Evolutionary conservation across 1,140 invertebrate species (phyloP), one percentile per base, ranked within the genome.

Genomic region (Drosophila bocqueti): DNA sequence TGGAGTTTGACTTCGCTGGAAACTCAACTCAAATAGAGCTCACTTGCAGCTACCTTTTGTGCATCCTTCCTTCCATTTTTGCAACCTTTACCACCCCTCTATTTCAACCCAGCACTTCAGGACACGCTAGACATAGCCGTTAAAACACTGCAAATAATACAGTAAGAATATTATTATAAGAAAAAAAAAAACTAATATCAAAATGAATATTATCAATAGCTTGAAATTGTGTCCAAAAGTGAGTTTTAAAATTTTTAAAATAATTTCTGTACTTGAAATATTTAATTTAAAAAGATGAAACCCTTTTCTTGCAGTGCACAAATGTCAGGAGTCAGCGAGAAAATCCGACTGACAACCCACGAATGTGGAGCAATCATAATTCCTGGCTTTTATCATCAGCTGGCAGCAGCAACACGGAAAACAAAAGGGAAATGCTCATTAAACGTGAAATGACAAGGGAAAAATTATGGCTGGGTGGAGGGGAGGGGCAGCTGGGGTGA

Each of bases 361-460:
- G 69, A 77, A 84, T 81, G 78, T 84, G 64, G 82, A 81, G 64
- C 83, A 85, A 87, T 83, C 83, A 87, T 79, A 85, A 87, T 72
- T 82, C 69, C 66, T 67, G 64, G 75, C 69, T 83, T 86, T 85
- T 86, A 86, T 87, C 79, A 63, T 77, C 64, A 61, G 57, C 34
- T 49, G 49, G 59, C 13, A 45, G 65, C 24, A 49, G 24, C 49
- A 58, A 60, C 59, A 63, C 58, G 64, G 64, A 57, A 75, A 52
- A 81, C 63, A 79, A 87, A 77, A 67, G 76, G 83, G 83, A 87
- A 83, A 83, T 83, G 83, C 80, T 87, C 76, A 87, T 89, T 87
- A 87, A 87, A 87, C 76, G 58, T 46, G 55, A 79, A 85, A 86
- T 82, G 83, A 63, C 73, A 81, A n/a, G 58, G 21, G 55, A 63